These are phyloP conservation scores for Aramus guarauna DNA, from an alignment of 2,113 vertebrate species.

Conservation along the genomic window DNA sequence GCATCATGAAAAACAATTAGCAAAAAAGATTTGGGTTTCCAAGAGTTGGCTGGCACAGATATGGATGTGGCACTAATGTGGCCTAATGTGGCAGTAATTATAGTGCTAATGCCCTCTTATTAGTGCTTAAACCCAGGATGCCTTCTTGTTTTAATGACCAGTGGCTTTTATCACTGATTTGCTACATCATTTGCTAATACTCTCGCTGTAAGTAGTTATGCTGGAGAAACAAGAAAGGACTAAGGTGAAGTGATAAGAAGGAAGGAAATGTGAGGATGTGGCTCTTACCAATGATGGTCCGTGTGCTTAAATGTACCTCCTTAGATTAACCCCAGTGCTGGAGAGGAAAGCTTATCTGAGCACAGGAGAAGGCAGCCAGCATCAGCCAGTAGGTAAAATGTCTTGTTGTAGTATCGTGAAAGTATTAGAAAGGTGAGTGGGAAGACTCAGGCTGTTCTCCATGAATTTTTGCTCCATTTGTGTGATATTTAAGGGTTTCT, in stretches of 20 bases:
- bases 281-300: not conserved
- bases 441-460: not conserved
- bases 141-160: not conserved
- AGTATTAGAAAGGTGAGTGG: not conserved
- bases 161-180: conserved; percentile 18
- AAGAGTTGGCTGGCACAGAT: not conserved
- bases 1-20: not conserved
- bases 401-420: not conserved
- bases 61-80: not conserved
- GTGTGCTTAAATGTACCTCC: not conserved
- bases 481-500: not conserved
- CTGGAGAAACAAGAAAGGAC: not conserved
- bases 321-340: not conserved
- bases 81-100: conserved; percentile 19
- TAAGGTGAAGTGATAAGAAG: not conserved
- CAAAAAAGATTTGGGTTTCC: not conserved
- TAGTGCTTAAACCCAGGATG: conserved; percentile 3
- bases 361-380: accelerated
- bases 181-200: conserved; percentile 12
- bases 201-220: not conserved
- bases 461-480: not conserved
- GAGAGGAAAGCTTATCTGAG: not conserved
- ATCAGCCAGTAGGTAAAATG: not conserved
- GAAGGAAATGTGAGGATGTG: not conserved
- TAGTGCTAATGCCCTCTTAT: not conserved